phyloP scores from a whole-genome alignment of 2,113 vertebrate genomes.

The Coregonus clupeaformis region DNA sequence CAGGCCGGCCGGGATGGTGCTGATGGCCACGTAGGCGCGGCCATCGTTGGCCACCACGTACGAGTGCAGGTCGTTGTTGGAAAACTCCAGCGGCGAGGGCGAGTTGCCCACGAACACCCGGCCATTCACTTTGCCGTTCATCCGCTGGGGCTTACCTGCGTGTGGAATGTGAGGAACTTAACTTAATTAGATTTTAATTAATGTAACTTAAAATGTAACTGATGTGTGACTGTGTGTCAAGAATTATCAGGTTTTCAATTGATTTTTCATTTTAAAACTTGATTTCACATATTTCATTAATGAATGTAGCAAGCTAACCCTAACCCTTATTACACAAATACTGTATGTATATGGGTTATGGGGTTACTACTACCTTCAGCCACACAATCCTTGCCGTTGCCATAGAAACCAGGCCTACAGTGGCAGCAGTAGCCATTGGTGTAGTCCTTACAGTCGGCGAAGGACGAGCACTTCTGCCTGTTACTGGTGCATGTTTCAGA shows the following conservation, averaged over 20 bases:
- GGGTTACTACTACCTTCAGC: conserved; percentile 79
- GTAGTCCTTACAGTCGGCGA: conserved; percentile 84
- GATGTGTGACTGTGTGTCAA: no score
- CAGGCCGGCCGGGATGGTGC: conserved; percentile 77
- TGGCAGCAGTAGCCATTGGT: conserved; percentile 85
- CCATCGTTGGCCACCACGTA: conserved; percentile 93
- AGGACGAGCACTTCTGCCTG: conserved; percentile 82
- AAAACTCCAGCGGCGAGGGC: conserved; percentile 65
- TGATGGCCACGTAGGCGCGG: conserved; percentile 91
- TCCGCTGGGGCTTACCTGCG: conserved; percentile 88
- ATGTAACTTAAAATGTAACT: no score
- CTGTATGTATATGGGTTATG: background rate
- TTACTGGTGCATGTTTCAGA: conserved; percentile 80
- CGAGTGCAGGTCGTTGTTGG: conserved; percentile 87
- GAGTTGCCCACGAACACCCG: conserved; percentile 80
- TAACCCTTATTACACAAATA: no score
- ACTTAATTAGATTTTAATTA: no score
- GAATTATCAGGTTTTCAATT: no score
- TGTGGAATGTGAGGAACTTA: no score
- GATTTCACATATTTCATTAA: no score
- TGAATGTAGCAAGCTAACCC: no score
- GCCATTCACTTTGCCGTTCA: conserved; percentile 90
- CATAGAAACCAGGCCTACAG: conserved; percentile 86
- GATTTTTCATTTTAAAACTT: no score
- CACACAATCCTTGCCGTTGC: conserved; percentile 89